phyloP scores from a whole-genome alignment of 2,113 vertebrate genomes.

The Daboia siamensis region DNA sequence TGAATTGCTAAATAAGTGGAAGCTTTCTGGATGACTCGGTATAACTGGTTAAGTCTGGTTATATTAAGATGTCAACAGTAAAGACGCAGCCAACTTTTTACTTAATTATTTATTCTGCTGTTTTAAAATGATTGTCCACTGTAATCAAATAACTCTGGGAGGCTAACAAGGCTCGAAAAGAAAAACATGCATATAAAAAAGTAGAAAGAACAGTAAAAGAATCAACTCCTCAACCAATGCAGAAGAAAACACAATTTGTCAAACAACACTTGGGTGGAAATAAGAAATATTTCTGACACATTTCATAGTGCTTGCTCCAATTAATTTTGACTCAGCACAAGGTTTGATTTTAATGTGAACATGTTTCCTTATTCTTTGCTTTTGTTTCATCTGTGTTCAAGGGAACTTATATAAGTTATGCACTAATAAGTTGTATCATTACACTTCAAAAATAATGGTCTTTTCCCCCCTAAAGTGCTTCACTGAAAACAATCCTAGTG shows the following conservation, averaged over 20 bases:
- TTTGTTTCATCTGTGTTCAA: conserved; percentile 17
- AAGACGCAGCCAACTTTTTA: not conserved
- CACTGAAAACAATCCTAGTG: conserved; percentile 11
- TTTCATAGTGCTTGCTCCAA: not conserved
- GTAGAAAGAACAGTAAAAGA: not conserved
- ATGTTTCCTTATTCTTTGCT: not conserved
- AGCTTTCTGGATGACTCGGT: not conserved
- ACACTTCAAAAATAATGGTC: conserved; percentile 47
- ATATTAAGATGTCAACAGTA: not conserved
- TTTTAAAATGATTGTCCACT: not conserved
- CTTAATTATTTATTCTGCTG: not conserved
- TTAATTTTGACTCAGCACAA: not conserved
- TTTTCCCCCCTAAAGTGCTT: conserved; percentile 31
- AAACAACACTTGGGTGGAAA: not conserved
- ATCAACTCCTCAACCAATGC: not conserved
- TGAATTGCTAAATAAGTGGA: not conserved
- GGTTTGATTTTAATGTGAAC: not conserved
- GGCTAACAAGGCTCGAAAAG: not conserved
- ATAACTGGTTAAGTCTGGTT: not conserved
- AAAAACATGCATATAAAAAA: not conserved
- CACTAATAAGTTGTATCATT: conserved; percentile 27
- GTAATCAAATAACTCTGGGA: not conserved
- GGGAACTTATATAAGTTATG: conserved; percentile 34
- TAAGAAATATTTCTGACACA: not conserved
- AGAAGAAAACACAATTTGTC: not conserved